These are phyloP conservation scores for Canis aureus DNA, from an alignment of 2,113 vertebrate genomes.

Conservation along the genomic window DNA sequence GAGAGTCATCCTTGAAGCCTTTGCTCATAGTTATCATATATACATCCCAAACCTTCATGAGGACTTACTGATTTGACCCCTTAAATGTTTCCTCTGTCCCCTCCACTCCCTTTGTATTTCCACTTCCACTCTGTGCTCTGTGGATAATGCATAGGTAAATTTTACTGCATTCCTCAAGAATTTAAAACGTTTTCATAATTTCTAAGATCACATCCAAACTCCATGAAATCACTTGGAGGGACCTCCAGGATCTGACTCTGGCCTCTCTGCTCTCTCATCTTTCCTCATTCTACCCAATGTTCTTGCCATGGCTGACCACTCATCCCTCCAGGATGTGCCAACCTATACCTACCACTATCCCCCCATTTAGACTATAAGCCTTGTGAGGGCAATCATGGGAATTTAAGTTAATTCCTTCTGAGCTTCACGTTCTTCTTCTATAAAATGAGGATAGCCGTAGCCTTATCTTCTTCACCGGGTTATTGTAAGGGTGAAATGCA, in stretches of 20 bases:
- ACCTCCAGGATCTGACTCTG: neutral
- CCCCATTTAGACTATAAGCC: neutral
- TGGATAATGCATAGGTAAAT: neutral
- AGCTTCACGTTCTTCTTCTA: neutral
- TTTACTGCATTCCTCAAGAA: neutral
- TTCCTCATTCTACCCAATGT: neutral
- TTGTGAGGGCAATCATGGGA: neutral
- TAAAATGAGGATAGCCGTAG: neutral
- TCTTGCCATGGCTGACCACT: neutral
- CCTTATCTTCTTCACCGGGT: neutral
- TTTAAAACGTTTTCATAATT: neutral
- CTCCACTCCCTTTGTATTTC: neutral
- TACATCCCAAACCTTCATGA: neutral
- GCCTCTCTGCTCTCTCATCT: neutral
- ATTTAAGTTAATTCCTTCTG: neutral
- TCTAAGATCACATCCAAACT: neutral
- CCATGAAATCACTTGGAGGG: neutral
- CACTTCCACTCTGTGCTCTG: neutral
- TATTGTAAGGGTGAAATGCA: neutral
- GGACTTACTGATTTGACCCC: neutral
- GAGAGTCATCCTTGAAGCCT: neutral
- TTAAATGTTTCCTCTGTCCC: neutral
- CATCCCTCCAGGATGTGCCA: neutral
- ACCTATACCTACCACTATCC: neutral
- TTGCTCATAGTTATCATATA: neutral